Percentiles rank a stretch among this genome's conserved stretches.
phyloP scores from a whole-genome alignment of 2,888 invertebrate genomes.

The Caprella mutica region DNA sequence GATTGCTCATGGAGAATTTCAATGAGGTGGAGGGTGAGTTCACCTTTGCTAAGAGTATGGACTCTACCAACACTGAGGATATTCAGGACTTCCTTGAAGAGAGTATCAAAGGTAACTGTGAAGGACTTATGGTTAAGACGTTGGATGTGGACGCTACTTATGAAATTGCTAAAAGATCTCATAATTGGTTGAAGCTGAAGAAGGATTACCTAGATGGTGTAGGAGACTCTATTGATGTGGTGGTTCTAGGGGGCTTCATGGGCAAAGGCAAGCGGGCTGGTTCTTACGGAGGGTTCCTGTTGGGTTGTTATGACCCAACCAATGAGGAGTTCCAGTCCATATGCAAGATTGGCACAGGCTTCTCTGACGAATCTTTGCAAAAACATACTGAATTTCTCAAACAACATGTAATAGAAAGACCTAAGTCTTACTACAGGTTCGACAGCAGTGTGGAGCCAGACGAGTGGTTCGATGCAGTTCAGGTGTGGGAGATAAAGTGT shows the following conservation, averaged over 20 bases:
- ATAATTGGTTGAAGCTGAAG: conserved; percentile 91
- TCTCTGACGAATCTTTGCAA: conserved; percentile 77
- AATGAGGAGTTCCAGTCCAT: conserved; percentile 85
- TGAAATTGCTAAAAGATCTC: conserved; percentile 89
- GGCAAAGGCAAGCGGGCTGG: conserved; percentile 91
- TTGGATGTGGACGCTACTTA: conserved; percentile 78
- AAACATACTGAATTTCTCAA: conserved; percentile 64
- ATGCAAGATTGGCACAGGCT: conserved; percentile 91
- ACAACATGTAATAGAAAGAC: conserved; percentile 57
- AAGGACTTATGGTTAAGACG: conserved; percentile 97
- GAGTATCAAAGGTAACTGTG: conserved; percentile 81
- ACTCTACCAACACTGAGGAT: conserved; percentile 64
- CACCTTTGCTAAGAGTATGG: conserved; percentile 70
- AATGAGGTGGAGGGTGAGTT: conserved; percentile 58
- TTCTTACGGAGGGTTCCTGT: conserved; percentile 82
- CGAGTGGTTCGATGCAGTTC: conserved; percentile 72
- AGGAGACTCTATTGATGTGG: conserved; percentile 79
- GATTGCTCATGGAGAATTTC: conserved; percentile 59
- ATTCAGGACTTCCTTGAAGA: conserved; percentile 89
- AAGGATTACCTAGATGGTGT: conserved; percentile 95
- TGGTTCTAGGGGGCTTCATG: conserved; percentile 85
- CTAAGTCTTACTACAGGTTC: conserved; percentile 54
- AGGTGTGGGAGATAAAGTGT: conserved; percentile 92
- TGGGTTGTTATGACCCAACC: conserved; percentile 82
- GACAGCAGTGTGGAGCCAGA: conserved; percentile 61